Evolutionary conservation across 2,797 vertebrate species (phyloP), one percentile per base, ranked within the genome.

Genomic region (Thunnus albacares): DNA sequence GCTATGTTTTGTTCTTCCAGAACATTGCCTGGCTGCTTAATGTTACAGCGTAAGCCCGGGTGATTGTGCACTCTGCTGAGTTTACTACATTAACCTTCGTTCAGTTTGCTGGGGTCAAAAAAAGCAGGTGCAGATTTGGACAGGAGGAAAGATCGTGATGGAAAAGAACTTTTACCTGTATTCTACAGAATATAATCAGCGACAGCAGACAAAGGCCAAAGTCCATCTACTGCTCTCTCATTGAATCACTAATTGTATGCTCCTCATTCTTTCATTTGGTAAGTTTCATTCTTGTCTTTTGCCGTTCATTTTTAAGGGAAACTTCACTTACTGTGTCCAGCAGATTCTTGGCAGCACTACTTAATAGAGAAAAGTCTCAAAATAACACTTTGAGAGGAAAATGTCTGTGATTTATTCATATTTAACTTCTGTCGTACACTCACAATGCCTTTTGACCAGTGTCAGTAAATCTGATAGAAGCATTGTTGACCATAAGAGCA

Each of bases 261-360:
- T 24, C 1, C n/a, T 15, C 35, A 55, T 53, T 66, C 30, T 47
- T 61, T 68, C 61, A 80, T 69, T 69, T 45, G 10, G 51, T 22
- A 47, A 30, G 45, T 55, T 56, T 74, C 38, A 18, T 52, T 56
- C 57, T 22, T 28, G 20, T 61, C 22, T 55, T 77, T 33, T 76
- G 20, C 38, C 64, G 12, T 62, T 59, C 43, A n/a, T 62, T 20
- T 65, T 59, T 24, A 24, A 20, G 30, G 45, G 35, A 66, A 43
- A 56, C 56, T 77, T 55, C 47, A 51, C 55, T 17, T 63, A 41
- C 70, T 35, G 56, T 65, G 26, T 66, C 13, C 35, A 61, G 63
- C 52, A 9, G 51, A 75, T 62, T 62, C 17, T 20, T 15, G 10
- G 20, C 61, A 65, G 47, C 47, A 22, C 52, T 45, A 33, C 2